A percentile compares a stretch with the other conserved stretches of the same genome.
phyloP scores from a whole-genome alignment of 64 coral and sea anemone genomes.

The Cladopsammia gracilis region DNA sequence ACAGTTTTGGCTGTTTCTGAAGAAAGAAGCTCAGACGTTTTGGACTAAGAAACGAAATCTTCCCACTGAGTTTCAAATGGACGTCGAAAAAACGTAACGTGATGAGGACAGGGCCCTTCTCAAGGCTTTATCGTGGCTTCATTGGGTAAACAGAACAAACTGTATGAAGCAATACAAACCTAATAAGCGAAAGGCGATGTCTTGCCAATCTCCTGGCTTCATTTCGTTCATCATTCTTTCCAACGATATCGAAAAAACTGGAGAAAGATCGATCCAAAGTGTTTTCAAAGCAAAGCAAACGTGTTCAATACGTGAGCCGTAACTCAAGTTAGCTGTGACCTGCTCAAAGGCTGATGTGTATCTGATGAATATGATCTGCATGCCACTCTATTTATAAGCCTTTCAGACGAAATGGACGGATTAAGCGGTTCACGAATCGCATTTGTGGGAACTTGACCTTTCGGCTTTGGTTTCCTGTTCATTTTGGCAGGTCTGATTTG shows the following conservation, averaged over 20 bases:
- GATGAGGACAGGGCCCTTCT: too few relatives aligned
- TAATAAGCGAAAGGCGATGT: conserved; percentile 53
- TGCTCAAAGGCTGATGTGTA: neutral
- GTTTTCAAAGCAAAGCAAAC: neutral
- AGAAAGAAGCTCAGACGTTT: too few relatives aligned
- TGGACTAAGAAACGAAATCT: too few relatives aligned
- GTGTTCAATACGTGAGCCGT: neutral
- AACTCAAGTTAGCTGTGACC: neutral
- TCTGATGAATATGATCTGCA: neutral
- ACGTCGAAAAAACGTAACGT: neutral
- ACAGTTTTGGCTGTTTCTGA: too few relatives aligned
- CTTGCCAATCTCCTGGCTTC: conserved; percentile 21
- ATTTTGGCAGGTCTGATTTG: conserved; percentile 12
- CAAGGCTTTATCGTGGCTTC: neutral
- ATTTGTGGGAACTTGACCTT: conserved; percentile 53
- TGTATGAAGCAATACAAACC: neutral
- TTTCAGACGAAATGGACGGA: conserved; percentile 9
- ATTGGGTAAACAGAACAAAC: neutral
- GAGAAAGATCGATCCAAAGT: neutral
- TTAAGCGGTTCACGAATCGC: conserved; percentile 20
- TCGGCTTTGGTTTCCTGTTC: conserved; percentile 21
- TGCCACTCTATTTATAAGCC: conserved; percentile 30
- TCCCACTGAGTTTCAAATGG: neutral
- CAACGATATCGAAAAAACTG: too few relatives aligned
- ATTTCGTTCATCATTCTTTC: conserved; percentile 4